A percentile compares a stretch with the other conserved stretches of the same genome.
phyloP scores from a whole-genome alignment of 1,140 invertebrate genomes.

The Caenorhabditis remanei region DNA sequence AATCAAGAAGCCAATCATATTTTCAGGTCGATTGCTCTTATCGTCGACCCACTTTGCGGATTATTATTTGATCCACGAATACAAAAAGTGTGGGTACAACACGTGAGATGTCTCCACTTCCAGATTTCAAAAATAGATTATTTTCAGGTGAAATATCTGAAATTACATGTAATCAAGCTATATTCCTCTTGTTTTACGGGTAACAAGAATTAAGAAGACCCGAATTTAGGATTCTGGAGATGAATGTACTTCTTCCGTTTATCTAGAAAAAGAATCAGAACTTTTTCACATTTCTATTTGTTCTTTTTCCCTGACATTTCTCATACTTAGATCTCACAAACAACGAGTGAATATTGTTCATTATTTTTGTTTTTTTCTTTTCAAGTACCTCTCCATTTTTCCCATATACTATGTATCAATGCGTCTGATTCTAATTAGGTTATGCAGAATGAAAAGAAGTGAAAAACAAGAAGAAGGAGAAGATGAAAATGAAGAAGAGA shows the following conservation, averaged over 20 bases:
- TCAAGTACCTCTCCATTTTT: background rate
- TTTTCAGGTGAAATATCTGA: background rate
- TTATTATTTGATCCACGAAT: constrained; percentile 39
- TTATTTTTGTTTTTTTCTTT: background rate
- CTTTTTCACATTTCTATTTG: no score
- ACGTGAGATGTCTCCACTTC: background rate
- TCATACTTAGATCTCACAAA: no score
- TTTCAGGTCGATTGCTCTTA: constrained; percentile 28
- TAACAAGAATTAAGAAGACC: no score
- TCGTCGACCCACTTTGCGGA: constrained; percentile 4
- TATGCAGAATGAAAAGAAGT: background rate
- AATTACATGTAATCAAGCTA: background rate
- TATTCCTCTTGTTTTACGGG: background rate
- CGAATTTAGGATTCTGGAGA: no score
- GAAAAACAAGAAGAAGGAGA: background rate
- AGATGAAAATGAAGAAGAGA: background rate
- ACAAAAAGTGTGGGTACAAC: constrained; percentile 24
- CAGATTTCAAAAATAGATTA: no score
- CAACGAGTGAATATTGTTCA: no score
- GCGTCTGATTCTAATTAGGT: constrained; percentile 14
- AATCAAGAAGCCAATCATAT: background rate
- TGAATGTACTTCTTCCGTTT: no score
- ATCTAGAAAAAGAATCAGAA: no score
- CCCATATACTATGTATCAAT: background rate
- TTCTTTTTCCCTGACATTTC: no score